Percentiles rank a stretch among this genome's conserved stretches.
These are phyloP conservation scores for Rhopalosiphum padi DNA, from an alignment of 1,140 invertebrate species.

Conservation along the genomic window DNA sequence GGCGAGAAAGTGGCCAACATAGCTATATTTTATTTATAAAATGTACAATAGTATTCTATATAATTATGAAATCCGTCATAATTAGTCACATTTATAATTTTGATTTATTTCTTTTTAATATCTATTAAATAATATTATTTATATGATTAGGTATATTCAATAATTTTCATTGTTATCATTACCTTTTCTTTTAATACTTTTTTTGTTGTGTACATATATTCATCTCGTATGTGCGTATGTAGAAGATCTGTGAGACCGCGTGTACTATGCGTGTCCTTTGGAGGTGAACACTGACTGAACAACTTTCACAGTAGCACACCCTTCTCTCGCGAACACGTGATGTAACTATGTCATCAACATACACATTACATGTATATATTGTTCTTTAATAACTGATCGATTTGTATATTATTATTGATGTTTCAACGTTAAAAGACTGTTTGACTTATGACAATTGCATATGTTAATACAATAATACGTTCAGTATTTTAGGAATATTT, in stretches of 20 bases:
- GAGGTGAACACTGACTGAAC: constrained; percentile 54
- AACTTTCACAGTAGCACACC: constrained; percentile 58
- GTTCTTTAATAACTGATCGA: background rate
- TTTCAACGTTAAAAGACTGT: background rate
- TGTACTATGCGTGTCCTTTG: constrained; percentile 40
- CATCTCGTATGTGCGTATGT: background rate
- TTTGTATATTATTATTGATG: background rate
- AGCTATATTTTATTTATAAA: constrained; percentile 24
- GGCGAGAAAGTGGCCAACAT: constrained; percentile 37
- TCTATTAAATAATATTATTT: background rate
- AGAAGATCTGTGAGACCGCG: background rate
- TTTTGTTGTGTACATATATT: constrained; percentile 5
- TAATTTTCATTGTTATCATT: background rate
- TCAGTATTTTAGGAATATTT: background rate
- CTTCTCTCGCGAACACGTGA: constrained; percentile 55
- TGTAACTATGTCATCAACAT: constrained; percentile 56
- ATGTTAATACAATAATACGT: background rate
- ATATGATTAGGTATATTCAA: background rate
- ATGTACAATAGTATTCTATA: background rate
- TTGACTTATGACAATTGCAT: background rate
- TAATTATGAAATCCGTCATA: constrained; percentile 13
- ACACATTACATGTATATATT: background rate
- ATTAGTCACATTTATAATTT: constrained; percentile 2
- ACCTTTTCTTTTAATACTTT: constrained; percentile 9
- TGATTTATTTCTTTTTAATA: background rate